Conservation (phyloP, 2,113 vertebrate genomes). For the Merops nubicus region DNA sequence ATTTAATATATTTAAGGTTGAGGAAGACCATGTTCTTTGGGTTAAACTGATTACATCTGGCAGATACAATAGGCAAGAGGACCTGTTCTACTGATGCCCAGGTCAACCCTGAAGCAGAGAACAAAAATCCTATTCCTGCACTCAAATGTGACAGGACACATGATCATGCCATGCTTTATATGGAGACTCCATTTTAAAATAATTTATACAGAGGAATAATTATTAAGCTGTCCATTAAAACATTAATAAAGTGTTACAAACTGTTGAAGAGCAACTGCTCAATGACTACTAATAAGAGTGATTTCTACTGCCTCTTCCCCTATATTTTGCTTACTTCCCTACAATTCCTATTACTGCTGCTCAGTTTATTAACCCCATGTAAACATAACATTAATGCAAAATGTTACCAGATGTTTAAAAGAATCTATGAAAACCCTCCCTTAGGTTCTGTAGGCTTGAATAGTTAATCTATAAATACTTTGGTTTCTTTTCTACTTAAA, state of each 20-base stretch:
- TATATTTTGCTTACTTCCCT: background rate
- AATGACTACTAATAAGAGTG: background rate
- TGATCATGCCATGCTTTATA: background rate
- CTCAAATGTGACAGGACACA: background rate
- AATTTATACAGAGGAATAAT: background rate
- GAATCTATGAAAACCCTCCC: constrained; percentile 29
- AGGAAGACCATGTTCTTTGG: background rate
- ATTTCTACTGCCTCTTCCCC: background rate
- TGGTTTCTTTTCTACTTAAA: constrained; percentile 35
- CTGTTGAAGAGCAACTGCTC: background rate
- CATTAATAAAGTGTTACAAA: background rate
- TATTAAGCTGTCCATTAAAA: background rate
- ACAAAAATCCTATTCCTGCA: background rate
- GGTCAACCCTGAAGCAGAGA: background rate
- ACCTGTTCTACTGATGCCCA: background rate
- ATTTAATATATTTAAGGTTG: background rate
- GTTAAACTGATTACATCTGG: background rate
- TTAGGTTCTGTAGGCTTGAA: constrained; percentile 16
- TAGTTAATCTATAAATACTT: constrained; percentile 46
- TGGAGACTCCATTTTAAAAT: background rate
- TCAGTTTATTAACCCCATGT: constrained; percentile 53
- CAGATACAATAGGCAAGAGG: background rate
- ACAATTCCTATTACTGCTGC: background rate
- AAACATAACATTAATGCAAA: constrained; percentile 59
- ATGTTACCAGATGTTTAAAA: constrained; percentile 62